These are phyloP conservation scores for Emydocephalus ijimae DNA, from an alignment of 2,113 vertebrate species.

Conservation along the genomic window DNA sequence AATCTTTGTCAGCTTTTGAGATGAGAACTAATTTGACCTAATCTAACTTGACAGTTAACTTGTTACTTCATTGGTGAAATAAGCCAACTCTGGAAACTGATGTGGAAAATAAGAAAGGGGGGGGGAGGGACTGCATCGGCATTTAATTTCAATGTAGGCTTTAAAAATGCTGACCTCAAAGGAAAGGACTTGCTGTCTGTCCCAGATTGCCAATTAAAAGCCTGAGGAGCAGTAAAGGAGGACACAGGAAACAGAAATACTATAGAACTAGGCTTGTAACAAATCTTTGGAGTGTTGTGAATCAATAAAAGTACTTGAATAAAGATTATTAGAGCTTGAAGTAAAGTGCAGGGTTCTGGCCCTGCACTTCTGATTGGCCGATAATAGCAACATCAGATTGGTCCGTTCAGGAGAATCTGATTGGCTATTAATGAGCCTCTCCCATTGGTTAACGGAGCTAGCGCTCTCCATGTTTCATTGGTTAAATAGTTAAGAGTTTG, in stretches of 20 bases:
- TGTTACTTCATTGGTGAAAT: conserved; percentile 58
- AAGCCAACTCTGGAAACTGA: conserved; percentile 49
- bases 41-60: conserved; percentile 65
- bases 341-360: too few relatives aligned
- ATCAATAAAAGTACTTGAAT: too few relatives aligned
- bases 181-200: neutral
- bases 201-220: neutral
- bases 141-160: neutral
- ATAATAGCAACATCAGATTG: too few relatives aligned
- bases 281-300: neutral
- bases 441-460: too few relatives aligned
- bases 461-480: too few relatives aligned
- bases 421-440: too few relatives aligned
- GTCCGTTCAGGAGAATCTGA: too few relatives aligned
- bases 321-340: too few relatives aligned
- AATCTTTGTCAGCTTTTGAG: conserved; percentile 71
- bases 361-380: too few relatives aligned
- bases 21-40: conserved; percentile 73
- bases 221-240: neutral
- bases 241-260: neutral
- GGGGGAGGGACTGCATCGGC: conserved; percentile 10
- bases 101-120: conserved; percentile 39
- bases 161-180: neutral
- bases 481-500: too few relatives aligned
- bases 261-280: neutral